These are phyloP conservation scores for Trematocara stigmaticum DNA, from an alignment of 2,113 vertebrate genomes.

Conservation along the genomic window DNA sequence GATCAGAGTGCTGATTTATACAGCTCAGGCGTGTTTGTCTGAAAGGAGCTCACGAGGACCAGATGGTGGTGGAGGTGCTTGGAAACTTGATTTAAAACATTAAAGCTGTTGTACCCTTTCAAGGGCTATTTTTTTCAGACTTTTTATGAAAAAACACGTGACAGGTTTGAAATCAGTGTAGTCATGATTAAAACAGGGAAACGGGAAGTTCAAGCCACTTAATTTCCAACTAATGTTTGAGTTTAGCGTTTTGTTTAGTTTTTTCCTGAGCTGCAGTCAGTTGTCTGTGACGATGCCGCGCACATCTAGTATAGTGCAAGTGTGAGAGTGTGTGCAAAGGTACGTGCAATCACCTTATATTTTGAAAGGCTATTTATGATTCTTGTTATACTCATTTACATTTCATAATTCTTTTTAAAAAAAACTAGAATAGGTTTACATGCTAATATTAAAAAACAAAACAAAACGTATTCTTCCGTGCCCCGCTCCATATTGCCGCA, in stretches of 20 bases:
- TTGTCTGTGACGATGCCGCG: neutral
- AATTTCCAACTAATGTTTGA: slow-evolving; percentile 11
- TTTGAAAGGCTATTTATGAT: neutral
- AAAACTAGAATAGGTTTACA: neutral
- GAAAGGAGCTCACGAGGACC: neutral
- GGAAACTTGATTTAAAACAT: slow-evolving; percentile 9
- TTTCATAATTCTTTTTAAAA: neutral
- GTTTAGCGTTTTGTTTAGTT: neutral
- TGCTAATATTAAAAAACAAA: neutral
- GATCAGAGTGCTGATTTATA: neutral
- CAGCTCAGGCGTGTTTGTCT: neutral
- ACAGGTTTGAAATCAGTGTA: neutral
- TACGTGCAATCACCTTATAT: neutral
- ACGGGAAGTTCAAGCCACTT: neutral
- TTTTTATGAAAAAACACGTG: slow-evolving; percentile 7
- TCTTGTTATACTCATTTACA: neutral
- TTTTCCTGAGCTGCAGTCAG: neutral
- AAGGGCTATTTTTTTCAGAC: slow-evolving; percentile 59
- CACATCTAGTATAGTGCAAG: neutral
- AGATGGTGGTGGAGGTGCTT: neutral
- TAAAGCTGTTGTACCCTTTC: slow-evolving; percentile 23
- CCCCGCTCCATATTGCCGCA: neutral
- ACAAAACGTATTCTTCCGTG: neutral
- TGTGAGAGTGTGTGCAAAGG: neutral
- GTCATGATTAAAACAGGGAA: neutral